Evolutionary conservation across 2,113 vertebrate species (phyloP).

Genomic region (Ochotona princeps): DNA sequence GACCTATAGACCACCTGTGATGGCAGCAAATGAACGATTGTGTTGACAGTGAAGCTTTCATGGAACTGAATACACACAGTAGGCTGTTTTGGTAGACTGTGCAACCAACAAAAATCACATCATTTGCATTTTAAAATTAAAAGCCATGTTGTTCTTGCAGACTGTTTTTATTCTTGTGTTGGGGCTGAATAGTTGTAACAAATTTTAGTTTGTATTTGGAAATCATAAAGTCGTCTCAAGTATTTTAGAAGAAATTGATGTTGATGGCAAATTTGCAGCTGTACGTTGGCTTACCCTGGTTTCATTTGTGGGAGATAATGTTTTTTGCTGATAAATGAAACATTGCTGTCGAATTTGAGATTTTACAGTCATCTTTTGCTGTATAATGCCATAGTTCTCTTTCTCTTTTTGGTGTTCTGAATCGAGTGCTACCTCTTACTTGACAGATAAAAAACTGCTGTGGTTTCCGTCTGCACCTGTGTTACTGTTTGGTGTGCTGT

Average conservation of each 20-base stretch:
- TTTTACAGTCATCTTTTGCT: no score
- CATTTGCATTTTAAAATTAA: constrained; percentile 53
- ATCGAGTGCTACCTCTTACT: no score
- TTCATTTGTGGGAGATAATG: constrained; percentile 34
- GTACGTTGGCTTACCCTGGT: constrained; percentile 46
- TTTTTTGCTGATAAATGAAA: constrained; percentile 72
- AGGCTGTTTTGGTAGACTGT: constrained; percentile 52
- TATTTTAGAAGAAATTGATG: constrained; percentile 56
- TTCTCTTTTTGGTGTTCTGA: no score
- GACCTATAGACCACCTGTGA: neutral
- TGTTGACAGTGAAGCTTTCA: constrained; percentile 65
- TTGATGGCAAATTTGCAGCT: constrained; percentile 40
- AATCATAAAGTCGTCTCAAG: constrained; percentile 66
- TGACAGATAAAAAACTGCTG: no score
- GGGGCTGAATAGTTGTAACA: constrained; percentile 19
- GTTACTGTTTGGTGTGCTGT: no score
- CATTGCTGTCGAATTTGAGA: constrained; percentile 59
- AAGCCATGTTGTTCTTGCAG: constrained; percentile 57
- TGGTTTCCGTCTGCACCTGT: no score
- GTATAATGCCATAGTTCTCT: no score
- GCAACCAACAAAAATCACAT: neutral
- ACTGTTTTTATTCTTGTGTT: constrained; percentile 54
- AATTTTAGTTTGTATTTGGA: constrained; percentile 68
- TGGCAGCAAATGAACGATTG: constrained; percentile 61
- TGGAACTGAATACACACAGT: constrained; percentile 39